Evolutionary conservation across 2,888 invertebrate genomes (phyloP), one percentile per base, ranked within the genome.

Genomic region (Diplolepis rosae): DNA sequence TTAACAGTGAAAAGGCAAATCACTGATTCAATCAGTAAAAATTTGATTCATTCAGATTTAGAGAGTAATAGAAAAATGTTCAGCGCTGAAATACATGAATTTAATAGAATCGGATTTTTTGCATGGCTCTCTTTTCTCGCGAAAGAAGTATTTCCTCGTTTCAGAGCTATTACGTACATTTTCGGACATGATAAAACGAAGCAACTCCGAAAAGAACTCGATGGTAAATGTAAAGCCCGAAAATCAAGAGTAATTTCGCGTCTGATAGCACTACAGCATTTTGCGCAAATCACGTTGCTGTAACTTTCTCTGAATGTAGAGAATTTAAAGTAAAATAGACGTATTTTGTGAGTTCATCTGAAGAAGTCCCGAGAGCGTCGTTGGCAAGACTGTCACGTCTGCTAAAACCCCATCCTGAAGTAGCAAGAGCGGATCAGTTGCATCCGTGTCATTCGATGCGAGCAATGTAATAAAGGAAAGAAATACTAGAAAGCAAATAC

Each of bases 301-400:
- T 24, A 61, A 39, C 7, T 39, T 61, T 22, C 24, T 39, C n/a
- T 24, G 61, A 39, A 39, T 61, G 61, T 22, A 35, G 54, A 61
- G 24, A 39, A 61, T 61, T 61, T 61, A 30, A n/a, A 32, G 39
- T 27, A 39, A 61, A 61, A 61, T 32, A 61, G 61, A 61, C 35
- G 35, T 61, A 61, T 61, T 61, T 39, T 24, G 22, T 24, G 22
- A 61, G 61, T 61, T 39, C 61, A 61, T 7, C n/a, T 5, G 39
- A 61, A 39, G 22, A 61, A 35, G 22, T 32, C 56, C 13, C 56
- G 22, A 18, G 15, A 22, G 61, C 22, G 24, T 61, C 11, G 32
- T 61, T 61, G 61, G 61, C 61, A 61, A 39, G 61, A 39, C 61
- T 61, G 61, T 61, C 61, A 61, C 61, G 61, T 61, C 24, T 32